Conservation (phyloP, 2,113 vertebrate genomes). For the Larimichthys polyactis region DNA sequence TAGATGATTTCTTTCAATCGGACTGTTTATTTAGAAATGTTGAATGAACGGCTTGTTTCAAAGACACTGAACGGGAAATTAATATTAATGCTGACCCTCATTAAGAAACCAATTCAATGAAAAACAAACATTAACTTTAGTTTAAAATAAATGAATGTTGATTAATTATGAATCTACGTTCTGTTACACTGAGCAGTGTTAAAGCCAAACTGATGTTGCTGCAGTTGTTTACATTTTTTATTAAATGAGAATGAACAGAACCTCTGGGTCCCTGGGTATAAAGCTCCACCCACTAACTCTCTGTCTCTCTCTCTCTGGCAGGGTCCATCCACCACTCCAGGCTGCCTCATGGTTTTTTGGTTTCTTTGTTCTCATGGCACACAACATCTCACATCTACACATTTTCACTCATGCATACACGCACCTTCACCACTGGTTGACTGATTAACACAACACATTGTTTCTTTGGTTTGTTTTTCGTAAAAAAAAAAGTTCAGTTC, state of each 20-base stretch:
- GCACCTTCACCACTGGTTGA: too few relatives aligned
- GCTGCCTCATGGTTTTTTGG: too few relatives aligned
- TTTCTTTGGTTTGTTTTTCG: too few relatives aligned
- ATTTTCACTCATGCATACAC: too few relatives aligned
- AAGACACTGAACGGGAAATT: not conserved
- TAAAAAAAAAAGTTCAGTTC: too few relatives aligned
- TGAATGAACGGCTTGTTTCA: not conserved
- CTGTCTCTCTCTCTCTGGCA: too few relatives aligned
- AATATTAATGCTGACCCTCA: not conserved
- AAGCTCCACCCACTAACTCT: too few relatives aligned
- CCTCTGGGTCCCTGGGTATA: too few relatives aligned
- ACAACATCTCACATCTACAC: too few relatives aligned
- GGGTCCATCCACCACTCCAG: too few relatives aligned
- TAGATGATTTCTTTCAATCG: slow-evolving; percentile 9
- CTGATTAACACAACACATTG: too few relatives aligned
- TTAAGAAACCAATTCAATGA: not conserved
- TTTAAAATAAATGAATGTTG: slow-evolving; percentile 7
- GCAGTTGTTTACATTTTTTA: not conserved
- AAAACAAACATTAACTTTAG: not conserved
- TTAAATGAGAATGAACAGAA: not conserved
- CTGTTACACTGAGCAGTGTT: slow-evolving; percentile 1
- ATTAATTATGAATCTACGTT: not conserved
- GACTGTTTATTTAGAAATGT: slow-evolving; percentile 14
- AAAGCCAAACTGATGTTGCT: not conserved
- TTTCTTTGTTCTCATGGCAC: too few relatives aligned